Evolutionary conservation across 2,888 invertebrate species (phyloP).

Genomic region (Trichopria drosophilae): DNA sequence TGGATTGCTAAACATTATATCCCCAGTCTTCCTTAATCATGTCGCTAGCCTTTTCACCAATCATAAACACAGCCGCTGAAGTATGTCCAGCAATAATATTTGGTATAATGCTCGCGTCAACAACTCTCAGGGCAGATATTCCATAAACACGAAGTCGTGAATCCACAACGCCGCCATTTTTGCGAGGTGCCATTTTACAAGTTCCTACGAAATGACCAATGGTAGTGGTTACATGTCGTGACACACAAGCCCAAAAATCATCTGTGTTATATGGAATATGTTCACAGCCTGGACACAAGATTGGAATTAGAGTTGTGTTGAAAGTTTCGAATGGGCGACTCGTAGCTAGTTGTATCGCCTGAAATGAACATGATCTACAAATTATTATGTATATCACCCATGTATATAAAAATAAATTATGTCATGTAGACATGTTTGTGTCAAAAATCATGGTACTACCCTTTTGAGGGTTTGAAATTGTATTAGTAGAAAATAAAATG

Average conservation of each 20-base stretch:
- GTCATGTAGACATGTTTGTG: no score
- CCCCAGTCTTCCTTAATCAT: constrained; percentile 61
- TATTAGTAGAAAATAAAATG: no score
- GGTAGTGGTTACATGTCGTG: constrained; percentile 71
- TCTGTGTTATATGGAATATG: constrained; percentile 66
- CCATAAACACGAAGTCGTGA: constrained; percentile 60
- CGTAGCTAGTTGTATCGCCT: constrained; percentile 65
- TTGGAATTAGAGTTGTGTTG: constrained; percentile 61
- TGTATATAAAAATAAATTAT: no score
- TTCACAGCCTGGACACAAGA: constrained; percentile 72
- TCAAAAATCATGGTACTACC: no score
- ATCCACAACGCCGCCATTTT: constrained; percentile 60
- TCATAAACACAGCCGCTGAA: constrained; percentile 64
- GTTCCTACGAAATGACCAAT: constrained; percentile 64
- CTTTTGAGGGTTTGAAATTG: no score
- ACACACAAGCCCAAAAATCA: constrained; percentile 75
- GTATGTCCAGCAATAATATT: constrained; percentile 63
- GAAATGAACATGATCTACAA: no score
- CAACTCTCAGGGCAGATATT: constrained; percentile 62
- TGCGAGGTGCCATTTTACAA: constrained; percentile 60
- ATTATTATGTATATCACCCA: no score
- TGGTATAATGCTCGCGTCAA: constrained; percentile 66
- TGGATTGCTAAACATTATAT: no score
- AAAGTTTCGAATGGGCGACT: constrained; percentile 62
- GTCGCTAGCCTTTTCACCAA: constrained; percentile 65